Evolutionary conservation across 2,888 invertebrate genomes (phyloP), one percentile per base, ranked within the genome.

Genomic region (Sialis fuliginosa): DNA sequence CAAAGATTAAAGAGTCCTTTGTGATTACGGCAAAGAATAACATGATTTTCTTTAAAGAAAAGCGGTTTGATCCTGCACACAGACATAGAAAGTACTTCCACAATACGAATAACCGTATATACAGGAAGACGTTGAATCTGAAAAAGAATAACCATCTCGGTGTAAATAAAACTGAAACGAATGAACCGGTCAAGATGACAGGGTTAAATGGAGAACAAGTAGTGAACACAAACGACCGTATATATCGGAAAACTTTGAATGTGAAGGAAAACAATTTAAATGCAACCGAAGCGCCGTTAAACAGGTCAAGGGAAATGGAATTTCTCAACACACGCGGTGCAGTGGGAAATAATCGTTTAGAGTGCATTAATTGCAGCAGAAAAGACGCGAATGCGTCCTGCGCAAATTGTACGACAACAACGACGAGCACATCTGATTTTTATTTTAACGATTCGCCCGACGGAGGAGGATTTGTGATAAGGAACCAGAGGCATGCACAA

Each of bases 401-500:
- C 22, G 22, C 4, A 22, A 22, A 22, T 22, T 37, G 37, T 7
- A 8, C 6, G 2, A 37, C n/a, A 37, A 10, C 12, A 7, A 12
- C 10, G 2, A 12, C n/a, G 6, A 37, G 22, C 6, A 35, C 44
- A 22, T 13, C 34, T n/a, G 44, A 44, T 35, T 44, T 44, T 35
- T 44, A 44, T 44, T 44, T 44, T 35, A 22, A 45, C 30, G 33
- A 10, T 33, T n/a, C 32, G 8, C 31, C 34, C 13, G 45, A 45
- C 6, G 12, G 39, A 30, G n/a, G 39, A 39, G 12, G 12, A 30
- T 22, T 5, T n/a, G 30, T 30, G 8, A 39, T 32, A 6, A 34
- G 47, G n/a, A 47, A 47, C 6, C 34, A 37, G 12, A 30, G 47
- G 12, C 32, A 47, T 42, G 42, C 47, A 9, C 47, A 47, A 34